Conservation (phyloP, 1,140 invertebrate genomes). For the Stegodyphus dumicola region DNA sequence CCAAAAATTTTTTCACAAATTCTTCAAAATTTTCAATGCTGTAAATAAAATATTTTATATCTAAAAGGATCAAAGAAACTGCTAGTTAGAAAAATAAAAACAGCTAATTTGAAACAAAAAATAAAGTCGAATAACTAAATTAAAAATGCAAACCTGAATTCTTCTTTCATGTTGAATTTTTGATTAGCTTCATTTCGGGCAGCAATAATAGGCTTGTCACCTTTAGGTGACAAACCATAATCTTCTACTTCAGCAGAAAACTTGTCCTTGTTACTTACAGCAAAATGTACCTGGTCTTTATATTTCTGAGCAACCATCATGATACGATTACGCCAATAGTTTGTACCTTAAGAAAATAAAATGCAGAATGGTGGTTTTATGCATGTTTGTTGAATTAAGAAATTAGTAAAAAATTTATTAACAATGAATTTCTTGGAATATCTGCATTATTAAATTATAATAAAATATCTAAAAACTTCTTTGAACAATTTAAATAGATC, state of each 20-base stretch:
- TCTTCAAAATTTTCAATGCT: conserved; percentile 86
- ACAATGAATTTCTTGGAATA: too few species aligned
- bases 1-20: conserved; percentile 89
- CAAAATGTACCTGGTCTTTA: conserved; percentile 83
- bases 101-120: not conserved
- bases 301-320: conserved; percentile 94
- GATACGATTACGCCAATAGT: conserved; percentile 98
- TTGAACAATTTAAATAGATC: too few species aligned
- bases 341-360: conserved; percentile 78
- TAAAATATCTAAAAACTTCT: too few species aligned
- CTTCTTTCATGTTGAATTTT: conserved; percentile 90
- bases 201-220: conserved; percentile 89
- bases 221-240: conserved; percentile 87
- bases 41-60: conserved; percentile 65
- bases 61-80: not conserved
- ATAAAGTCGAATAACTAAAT: not conserved
- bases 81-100: not conserved
- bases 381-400: not conserved
- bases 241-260: conserved; percentile 95
- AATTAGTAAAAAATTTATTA: not conserved
- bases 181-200: conserved; percentile 84
- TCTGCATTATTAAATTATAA: too few species aligned
- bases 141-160: conserved; percentile 77
- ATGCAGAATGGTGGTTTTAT: not conserved
- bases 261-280: conserved; percentile 90